phyloP scores from a whole-genome alignment of 1,140 invertebrate genomes.

The Amphibalanus amphitrite region DNA sequence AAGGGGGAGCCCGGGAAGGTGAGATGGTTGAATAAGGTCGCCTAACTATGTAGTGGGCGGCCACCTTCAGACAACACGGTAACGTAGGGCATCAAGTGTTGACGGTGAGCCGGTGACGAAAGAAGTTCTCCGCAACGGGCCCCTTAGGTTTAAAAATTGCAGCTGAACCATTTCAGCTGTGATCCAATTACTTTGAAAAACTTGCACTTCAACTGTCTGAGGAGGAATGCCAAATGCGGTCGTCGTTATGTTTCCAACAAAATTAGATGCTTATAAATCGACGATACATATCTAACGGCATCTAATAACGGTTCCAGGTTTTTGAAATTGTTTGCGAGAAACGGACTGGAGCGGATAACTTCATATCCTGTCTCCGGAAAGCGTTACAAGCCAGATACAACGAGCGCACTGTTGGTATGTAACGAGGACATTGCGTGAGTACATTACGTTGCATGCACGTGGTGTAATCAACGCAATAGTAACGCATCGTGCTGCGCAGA shows the following conservation, averaged over 20 bases:
- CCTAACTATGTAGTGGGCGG: too few species aligned
- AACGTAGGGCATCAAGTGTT: too few species aligned
- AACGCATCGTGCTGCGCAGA: background rate
- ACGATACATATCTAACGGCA: too few species aligned
- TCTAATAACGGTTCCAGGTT: constrained; percentile 40
- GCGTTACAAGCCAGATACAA: constrained; percentile 48
- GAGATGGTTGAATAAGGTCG: constrained; percentile 14
- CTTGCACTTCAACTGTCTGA: too few species aligned
- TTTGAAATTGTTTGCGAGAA: constrained; percentile 61
- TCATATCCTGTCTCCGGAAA: constrained; percentile 61
- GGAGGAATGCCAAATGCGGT: too few species aligned
- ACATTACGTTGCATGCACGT: background rate
- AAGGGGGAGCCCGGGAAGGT: constrained; percentile 60
- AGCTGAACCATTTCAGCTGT: background rate
- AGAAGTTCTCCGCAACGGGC: too few species aligned
- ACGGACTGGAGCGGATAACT: constrained; percentile 58
- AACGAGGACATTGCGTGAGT: background rate
- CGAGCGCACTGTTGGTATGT: constrained; percentile 51
- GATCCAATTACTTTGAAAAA: background rate
- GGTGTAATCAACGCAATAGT: background rate
- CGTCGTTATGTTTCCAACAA: too few species aligned
- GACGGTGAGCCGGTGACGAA: too few species aligned
- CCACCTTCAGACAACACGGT: too few species aligned
- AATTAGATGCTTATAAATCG: too few species aligned
- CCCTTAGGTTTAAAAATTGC: background rate